These are phyloP conservation scores for Isaurus tuberculatus DNA, from an alignment of 92 coral and sea anemone genomes.

Conservation along the genomic window DNA sequence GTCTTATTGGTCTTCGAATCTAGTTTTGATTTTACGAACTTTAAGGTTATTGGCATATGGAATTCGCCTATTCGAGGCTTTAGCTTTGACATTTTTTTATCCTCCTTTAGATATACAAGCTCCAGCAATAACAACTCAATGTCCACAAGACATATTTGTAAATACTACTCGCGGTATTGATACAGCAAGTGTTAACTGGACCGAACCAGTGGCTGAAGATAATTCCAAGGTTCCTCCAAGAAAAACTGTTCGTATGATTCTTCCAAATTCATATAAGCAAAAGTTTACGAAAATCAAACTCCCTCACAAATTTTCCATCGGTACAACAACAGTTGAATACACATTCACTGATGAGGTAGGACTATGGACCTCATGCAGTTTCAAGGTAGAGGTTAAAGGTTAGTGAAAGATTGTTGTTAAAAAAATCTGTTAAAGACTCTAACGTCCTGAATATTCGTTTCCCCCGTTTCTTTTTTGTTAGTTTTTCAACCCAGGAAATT, in stretches of 20 bases:
- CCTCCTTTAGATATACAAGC: constrained; percentile 1
- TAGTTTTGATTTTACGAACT: too few species aligned
- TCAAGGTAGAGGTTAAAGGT: constrained; percentile 1
- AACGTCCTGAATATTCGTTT: too few species aligned
- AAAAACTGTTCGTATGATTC: neutral
- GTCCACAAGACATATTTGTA: neutral
- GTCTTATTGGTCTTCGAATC: too few species aligned
- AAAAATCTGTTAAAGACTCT: too few species aligned
- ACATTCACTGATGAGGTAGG: constrained; percentile 19
- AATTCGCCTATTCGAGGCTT: neutral
- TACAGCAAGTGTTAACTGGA: constrained; percentile 36
- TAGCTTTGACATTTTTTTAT: too few species aligned
- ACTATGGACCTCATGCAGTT: neutral
- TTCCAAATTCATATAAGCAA: neutral
- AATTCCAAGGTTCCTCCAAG: constrained; percentile 11
- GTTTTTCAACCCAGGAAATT: too few species aligned
- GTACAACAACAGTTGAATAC: constrained; percentile 8
- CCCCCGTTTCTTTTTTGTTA: too few species aligned
- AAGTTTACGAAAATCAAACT: neutral
- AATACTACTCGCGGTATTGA: neutral
- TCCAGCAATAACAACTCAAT: neutral
- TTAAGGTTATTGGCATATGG: too few species aligned
- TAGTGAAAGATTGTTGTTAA: neutral
- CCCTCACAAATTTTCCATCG: constrained; percentile 10
- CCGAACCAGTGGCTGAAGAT: constrained; percentile 24